Conservation (phyloP, 2,888 invertebrate genomes). For the Diachrysia chrysitis region DNA sequence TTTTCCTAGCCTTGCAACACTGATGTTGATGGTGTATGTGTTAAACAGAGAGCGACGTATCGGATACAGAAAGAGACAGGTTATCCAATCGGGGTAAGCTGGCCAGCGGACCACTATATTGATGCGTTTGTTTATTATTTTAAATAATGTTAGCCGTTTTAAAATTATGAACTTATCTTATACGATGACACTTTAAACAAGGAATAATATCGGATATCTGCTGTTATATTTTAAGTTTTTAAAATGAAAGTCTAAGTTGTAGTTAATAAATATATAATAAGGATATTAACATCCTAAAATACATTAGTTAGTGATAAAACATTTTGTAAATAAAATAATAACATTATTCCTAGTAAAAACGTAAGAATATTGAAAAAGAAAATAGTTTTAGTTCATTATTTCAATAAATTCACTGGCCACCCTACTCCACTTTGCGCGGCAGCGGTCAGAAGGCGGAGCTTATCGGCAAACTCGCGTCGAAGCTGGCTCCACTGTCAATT, state of each 20-base stretch:
- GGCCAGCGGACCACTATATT: conserved; percentile 81
- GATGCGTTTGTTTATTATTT: conserved; percentile 56
- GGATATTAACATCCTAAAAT: not conserved
- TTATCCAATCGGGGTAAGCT: conserved; percentile 72
- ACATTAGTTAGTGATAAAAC: not conserved
- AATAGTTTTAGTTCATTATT: conserved; percentile 20
- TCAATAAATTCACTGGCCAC: conserved; percentile 65
- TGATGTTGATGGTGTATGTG: conserved; percentile 56
- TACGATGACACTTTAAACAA: not conserved
- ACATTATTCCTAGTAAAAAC: not conserved
- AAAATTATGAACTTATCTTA: not conserved
- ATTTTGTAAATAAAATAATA: not conserved
- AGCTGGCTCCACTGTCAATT: conserved; percentile 88
- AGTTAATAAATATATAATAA: not conserved
- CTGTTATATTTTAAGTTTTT: not conserved
- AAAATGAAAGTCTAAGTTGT: not conserved
- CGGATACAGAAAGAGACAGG: conserved; percentile 70
- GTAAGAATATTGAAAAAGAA: not conserved
- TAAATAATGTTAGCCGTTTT: not conserved
- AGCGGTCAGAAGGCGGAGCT: conserved; percentile 89
- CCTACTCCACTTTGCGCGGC: conserved; percentile 89
- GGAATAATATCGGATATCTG: not conserved
- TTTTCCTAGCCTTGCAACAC: conserved; percentile 69
- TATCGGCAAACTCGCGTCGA: conserved; percentile 89
- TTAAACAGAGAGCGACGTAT: conserved; percentile 68